phyloP scores from a whole-genome alignment of 2,797 vertebrate species.

The Poeciliopsis infans region DNA sequence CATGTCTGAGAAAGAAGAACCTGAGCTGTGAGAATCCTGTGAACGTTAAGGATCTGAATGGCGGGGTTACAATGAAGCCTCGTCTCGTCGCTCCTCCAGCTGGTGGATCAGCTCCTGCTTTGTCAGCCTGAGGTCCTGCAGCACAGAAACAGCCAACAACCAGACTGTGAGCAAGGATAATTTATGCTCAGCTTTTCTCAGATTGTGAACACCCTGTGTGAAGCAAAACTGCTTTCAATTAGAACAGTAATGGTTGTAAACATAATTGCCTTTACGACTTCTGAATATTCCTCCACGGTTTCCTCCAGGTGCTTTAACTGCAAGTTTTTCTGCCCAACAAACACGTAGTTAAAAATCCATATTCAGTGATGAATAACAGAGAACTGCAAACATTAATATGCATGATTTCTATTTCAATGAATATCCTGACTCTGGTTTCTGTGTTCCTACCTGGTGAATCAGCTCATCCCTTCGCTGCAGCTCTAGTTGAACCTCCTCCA shows the following conservation, averaged over 20 bases:
- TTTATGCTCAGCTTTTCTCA: neutral
- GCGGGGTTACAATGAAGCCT: conserved; percentile 56
- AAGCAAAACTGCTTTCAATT: neutral
- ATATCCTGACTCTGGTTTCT: neutral
- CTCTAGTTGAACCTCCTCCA: conserved; percentile 55
- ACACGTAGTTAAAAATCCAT: neutral
- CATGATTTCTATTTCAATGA: neutral
- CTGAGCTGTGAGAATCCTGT: neutral
- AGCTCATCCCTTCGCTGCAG: conserved; percentile 57
- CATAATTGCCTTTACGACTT: conserved; percentile 54
- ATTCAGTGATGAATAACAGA: neutral
- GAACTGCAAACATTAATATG: neutral
- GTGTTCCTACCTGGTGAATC: conserved; percentile 57
- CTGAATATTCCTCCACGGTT: conserved; percentile 49
- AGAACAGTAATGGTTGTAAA: neutral
- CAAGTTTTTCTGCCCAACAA: conserved; percentile 49
- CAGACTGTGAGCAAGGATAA: neutral
- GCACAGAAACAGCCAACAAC: conserved; percentile 23
- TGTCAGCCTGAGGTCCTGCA: conserved; percentile 64
- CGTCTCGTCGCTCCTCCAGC: conserved; percentile 55
- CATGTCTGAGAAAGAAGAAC: neutral
- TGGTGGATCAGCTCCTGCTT: conserved; percentile 55
- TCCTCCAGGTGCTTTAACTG: conserved; percentile 46
- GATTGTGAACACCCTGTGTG: neutral
- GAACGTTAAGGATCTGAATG: neutral